A percentile compares a stretch with the other conserved stretches of the same genome.
These are phyloP conservation scores for Trachythela sp. DNA, from an alignment of 64 coral and sea anemone genomes.

Conservation along the genomic window DNA sequence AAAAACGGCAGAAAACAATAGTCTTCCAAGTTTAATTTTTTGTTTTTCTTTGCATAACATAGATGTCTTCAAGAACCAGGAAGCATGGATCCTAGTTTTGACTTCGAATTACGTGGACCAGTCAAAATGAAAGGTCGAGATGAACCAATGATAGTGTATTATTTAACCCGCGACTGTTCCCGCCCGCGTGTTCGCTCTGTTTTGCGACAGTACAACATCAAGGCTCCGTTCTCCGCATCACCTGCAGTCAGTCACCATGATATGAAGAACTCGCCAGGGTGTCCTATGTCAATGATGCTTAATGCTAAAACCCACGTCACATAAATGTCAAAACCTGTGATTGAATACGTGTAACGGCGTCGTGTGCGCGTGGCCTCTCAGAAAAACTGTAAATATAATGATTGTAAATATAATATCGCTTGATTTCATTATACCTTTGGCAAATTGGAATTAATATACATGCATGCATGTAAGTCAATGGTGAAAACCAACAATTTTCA, in stretches of 20 bases:
- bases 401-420: too few relatives aligned
- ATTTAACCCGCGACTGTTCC: constrained; percentile 57
- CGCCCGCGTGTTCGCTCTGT: constrained; percentile 29
- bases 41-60: too few relatives aligned
- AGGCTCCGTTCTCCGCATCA: not conserved
- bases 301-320: not conserved
- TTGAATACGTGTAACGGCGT: too few relatives aligned
- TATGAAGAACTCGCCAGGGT: not conserved
- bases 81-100: constrained; percentile 60
- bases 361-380: too few relatives aligned
- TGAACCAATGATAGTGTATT: constrained; percentile 72
- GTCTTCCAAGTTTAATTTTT: too few relatives aligned
- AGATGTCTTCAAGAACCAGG: constrained; percentile 71
- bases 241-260: not conserved
- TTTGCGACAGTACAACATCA: constrained; percentile 3
- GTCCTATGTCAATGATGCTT: not conserved
- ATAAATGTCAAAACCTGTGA: not conserved
- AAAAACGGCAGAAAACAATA: too few relatives aligned
- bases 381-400: too few relatives aligned
- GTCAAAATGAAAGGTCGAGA: constrained; percentile 77
- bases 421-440: too few relatives aligned
- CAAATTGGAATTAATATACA: too few relatives aligned
- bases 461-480: too few relatives aligned
- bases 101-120: constrained; percentile 69
- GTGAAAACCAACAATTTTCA: too few relatives aligned